Evolutionary conservation across 2,113 vertebrate species (phyloP).

Genomic region (Oenanthe melanoleuca): DNA sequence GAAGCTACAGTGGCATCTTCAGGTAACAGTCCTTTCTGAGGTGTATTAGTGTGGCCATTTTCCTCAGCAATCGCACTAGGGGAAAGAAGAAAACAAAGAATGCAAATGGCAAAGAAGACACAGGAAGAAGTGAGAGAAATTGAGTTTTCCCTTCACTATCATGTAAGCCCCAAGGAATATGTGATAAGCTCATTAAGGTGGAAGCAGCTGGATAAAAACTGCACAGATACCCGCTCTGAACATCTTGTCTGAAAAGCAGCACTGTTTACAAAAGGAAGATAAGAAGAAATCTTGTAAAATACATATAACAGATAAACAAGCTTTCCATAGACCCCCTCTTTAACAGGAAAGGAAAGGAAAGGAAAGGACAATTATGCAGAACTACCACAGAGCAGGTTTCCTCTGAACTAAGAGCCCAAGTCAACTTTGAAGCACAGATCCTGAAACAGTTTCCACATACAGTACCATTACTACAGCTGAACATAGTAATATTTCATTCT

Average conservation of each 20-base stretch:
- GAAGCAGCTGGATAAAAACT: conserved; percentile 36
- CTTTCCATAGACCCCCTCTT: background rate
- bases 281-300: conserved; percentile 50
- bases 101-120: background rate
- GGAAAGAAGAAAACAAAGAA: conserved; percentile 29
- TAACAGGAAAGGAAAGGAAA: background rate
- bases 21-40: conserved; percentile 73
- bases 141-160: background rate
- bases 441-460: background rate
- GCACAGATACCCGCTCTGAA: conserved; percentile 11
- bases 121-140: background rate
- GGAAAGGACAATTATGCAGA: background rate
- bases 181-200: conserved; percentile 13
- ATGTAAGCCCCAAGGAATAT: background rate
- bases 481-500: accelerated
- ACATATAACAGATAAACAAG: conserved; percentile 33
- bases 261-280: background rate
- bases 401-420: background rate
- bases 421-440: background rate
- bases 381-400: background rate
- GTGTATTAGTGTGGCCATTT: conserved; percentile 74
- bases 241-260: conserved; percentile 1
- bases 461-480: background rate
- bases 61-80: conserved; percentile 77
- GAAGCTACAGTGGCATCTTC: conserved; percentile 59